A percentile compares a stretch with the other conserved stretches of the same genome.
Conservation (phyloP, 2,113 vertebrate species). For the Oophaga pumilio region DNA sequence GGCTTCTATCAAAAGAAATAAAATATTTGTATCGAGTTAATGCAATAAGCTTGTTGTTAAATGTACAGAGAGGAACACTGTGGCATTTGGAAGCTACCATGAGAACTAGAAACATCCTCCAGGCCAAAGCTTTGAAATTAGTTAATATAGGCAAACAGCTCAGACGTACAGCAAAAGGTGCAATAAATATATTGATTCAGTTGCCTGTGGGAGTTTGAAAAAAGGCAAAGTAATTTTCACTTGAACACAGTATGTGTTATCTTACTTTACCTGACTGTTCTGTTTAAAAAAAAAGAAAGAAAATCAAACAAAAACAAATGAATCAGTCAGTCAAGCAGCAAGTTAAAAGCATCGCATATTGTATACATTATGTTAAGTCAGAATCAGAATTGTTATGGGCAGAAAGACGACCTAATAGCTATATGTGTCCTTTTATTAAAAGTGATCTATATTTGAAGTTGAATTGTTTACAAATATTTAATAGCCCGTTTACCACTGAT, state of each 20-base stretch:
- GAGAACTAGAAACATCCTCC: slow-evolving; percentile 19
- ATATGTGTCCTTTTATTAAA: not conserved
- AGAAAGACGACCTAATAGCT: not conserved
- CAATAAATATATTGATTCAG: slow-evolving; percentile 53
- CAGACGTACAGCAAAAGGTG: slow-evolving; percentile 38
- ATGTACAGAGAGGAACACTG: slow-evolving; percentile 14
- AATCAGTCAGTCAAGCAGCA: slow-evolving; percentile 26
- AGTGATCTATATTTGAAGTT: not conserved
- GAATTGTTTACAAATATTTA: not conserved
- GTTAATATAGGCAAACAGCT: slow-evolving; percentile 38
- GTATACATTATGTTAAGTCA: not conserved
- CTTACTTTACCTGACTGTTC: slow-evolving; percentile 32
- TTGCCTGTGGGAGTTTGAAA: slow-evolving; percentile 43
- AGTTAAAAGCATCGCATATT: not conserved
- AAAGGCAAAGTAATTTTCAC: slow-evolving; percentile 49
- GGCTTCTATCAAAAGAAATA: not conserved
- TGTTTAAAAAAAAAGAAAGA: not conserved
- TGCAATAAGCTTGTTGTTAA: slow-evolving; percentile 1
- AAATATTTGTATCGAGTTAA: not conserved
- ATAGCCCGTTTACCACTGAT: not conserved
- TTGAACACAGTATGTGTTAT: slow-evolving; percentile 48
- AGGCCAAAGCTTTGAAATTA: slow-evolving; percentile 40
- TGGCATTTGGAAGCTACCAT: slow-evolving; percentile 5
- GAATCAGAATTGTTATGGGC: not conserved
- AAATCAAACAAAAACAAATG: slow-evolving; percentile 34